Conservation (phyloP, 1,140 invertebrate species). For the Hydropsyche tenuis region DNA sequence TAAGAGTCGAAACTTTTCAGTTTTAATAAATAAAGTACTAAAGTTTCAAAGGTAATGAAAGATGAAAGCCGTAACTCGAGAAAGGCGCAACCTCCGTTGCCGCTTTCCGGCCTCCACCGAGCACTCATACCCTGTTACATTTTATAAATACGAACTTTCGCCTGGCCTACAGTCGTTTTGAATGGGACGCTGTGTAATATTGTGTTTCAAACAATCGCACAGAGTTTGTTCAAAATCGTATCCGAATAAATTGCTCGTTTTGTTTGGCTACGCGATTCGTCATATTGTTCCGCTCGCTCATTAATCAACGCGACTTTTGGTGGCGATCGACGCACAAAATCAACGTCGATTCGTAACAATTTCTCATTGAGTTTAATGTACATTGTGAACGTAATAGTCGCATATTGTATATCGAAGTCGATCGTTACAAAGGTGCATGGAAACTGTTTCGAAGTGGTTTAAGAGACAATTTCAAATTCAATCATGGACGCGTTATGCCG, state of each 20-base stretch:
- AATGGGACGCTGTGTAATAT: conserved; percentile 5
- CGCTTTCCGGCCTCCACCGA: not conserved
- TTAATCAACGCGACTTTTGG: conserved; percentile 15
- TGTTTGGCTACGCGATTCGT: conserved; percentile 14
- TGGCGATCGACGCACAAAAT: not conserved
- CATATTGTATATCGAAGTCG: no score
- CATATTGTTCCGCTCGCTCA: conserved; percentile 1
- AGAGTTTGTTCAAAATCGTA: conserved; percentile 22
- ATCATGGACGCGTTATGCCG: no score
- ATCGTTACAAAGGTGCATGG: no score
- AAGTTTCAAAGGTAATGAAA: conserved; percentile 44
- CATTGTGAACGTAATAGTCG: no score
- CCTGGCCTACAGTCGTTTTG: no score
- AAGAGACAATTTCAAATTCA: no score
- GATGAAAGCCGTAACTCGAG: conserved; percentile 39
- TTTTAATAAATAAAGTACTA: conserved; percentile 43
- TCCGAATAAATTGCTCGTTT: conserved; percentile 26
- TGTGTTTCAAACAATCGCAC: not conserved
- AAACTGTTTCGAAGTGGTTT: no score
- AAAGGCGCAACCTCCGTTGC: conserved; percentile 18
- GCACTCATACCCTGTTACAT: no score
- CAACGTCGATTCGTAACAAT: no score
- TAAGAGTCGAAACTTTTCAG: conserved; percentile 40
- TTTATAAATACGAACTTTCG: no score
- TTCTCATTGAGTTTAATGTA: no score